Evolutionary conservation across 92 coral and sea anemone species (phyloP).

Genomic region (Metridium senile): DNA sequence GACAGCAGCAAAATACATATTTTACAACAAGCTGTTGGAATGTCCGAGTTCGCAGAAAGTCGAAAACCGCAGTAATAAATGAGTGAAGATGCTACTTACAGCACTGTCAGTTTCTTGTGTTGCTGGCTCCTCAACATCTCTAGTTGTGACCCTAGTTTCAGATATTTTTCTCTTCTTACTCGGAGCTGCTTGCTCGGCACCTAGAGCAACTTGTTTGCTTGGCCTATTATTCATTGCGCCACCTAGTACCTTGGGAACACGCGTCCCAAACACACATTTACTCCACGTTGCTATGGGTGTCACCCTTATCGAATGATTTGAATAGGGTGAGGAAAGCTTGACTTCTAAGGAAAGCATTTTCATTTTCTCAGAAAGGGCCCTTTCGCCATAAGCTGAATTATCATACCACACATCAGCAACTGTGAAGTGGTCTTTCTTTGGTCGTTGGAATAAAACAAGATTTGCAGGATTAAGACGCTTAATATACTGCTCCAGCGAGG

Average conservation of each 20-base stretch:
- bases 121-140: not conserved
- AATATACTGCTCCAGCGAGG: slow-evolving; percentile 43
- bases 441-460: slow-evolving; percentile 53
- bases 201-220: not conserved
- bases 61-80: no score
- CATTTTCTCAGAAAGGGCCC: slow-evolving; percentile 44
- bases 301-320: slow-evolving; percentile 46
- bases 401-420: slow-evolving; percentile 46
- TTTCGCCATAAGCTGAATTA: slow-evolving; percentile 48
- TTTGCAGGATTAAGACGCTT: slow-evolving; percentile 52
- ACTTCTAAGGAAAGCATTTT: slow-evolving; percentile 45
- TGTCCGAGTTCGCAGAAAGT: no score
- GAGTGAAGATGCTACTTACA: no score
- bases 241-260: slow-evolving; percentile 31
- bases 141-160: not conserved
- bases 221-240: not conserved
- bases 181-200: not conserved
- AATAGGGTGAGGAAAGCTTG: slow-evolving; percentile 38
- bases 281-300: slow-evolving; percentile 38
- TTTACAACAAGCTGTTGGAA: no score
- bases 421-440: slow-evolving; percentile 36
- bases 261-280: slow-evolving; percentile 41
- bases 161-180: not conserved
- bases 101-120: not conserved
- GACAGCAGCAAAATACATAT: no score